phyloP scores from a whole-genome alignment of 2,113 vertebrate species.

The Mormyrus iriodes region DNA sequence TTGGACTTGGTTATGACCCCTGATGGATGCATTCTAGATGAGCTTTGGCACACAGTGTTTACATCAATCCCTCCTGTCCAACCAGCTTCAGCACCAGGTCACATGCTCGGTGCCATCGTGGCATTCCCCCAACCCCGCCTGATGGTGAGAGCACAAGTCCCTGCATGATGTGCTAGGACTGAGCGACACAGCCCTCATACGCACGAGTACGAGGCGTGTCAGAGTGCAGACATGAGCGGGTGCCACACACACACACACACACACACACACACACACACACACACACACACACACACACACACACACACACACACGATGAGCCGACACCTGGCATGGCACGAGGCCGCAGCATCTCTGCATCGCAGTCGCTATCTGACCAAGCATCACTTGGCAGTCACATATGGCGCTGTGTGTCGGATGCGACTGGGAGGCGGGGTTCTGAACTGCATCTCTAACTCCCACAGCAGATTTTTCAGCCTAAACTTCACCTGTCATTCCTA shows the following conservation, averaged over 20 bases:
- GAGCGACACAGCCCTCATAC: too few relatives aligned
- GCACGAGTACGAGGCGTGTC: not conserved
- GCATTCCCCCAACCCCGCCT: not conserved
- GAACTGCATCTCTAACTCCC: not conserved
- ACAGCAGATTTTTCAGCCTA: not conserved
- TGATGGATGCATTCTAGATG: not conserved
- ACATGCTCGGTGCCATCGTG: not conserved
- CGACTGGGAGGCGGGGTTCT: too few relatives aligned
- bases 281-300: constrained; percentile 9
- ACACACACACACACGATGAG: not conserved
- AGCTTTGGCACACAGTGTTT: not conserved
- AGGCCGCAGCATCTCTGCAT: not conserved
- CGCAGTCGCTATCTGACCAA: not conserved
- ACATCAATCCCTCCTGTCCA: not conserved
- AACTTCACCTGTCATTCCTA: not conserved
- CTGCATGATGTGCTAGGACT: not conserved
- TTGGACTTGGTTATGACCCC: not conserved
- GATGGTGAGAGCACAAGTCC: not conserved
- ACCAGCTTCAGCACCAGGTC: not conserved
- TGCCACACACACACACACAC: not conserved
- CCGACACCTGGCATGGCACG: not conserved
- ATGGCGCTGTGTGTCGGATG: not conserved
- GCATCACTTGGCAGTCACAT: not conserved
- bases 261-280: too few relatives aligned
- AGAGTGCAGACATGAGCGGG: not conserved